Evolutionary conservation across 2,113 vertebrate species (phyloP).

Genomic region (Scytalopus superciliaris): DNA sequence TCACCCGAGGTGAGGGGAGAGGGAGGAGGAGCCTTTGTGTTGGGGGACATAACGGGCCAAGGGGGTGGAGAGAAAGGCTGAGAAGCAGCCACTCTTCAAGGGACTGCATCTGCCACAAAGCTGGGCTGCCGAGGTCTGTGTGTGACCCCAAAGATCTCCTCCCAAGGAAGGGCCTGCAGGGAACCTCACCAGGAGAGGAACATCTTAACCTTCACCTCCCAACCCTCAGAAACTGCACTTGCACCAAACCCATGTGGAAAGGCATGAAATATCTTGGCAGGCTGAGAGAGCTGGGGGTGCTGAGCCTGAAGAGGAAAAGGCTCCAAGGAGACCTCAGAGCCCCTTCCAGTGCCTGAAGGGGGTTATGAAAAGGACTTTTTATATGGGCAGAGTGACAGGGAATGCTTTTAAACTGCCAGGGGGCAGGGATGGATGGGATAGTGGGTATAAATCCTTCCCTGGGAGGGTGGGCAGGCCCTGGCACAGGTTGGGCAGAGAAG

Average conservation of each 20-base stretch:
- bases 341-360: not conserved
- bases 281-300: not conserved
- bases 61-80: not conserved
- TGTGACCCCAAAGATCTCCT: not conserved
- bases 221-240: not conserved
- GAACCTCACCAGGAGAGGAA: not conserved
- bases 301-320: not conserved
- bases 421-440: not conserved
- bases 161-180: not conserved
- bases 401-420: not conserved
- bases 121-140: not conserved
- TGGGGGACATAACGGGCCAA: not conserved
- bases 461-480: not conserved
- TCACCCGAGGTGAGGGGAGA: fast-evolving
- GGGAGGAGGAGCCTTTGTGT: not conserved
- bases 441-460: not conserved
- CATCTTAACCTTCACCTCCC: not conserved
- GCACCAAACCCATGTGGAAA: not conserved
- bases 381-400: no score
- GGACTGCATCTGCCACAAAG: not conserved
- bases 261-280: not conserved
- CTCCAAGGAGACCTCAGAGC: not conserved
- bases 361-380: not conserved
- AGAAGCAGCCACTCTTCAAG: not conserved
- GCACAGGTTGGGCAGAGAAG: not conserved